Evolutionary conservation across 2,113 vertebrate genomes (phyloP), one percentile per base, ranked within the genome.

Genomic region (Mastomys natalensis): DNA sequence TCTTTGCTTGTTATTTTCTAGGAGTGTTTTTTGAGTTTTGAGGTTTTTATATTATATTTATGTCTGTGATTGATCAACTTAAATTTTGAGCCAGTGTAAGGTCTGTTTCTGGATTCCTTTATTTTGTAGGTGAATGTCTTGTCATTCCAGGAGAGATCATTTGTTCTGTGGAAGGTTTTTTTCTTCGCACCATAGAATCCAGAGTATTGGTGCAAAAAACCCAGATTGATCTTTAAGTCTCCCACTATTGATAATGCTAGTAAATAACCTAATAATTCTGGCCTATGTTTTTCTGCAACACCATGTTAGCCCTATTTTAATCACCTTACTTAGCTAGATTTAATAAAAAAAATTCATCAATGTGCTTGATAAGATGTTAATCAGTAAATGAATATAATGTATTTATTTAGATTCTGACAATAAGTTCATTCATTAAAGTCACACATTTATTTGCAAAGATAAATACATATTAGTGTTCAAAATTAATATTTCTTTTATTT

Each of bases 361-460:
- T 53, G 0, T 55, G 11, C 55, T 95, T 97, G 26, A 58, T 66
- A 45, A 26, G 60, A 9, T n/a, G 62, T 13, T 45, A 24, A 22
- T 1, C 60, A 55, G 64, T 31, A 68, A 48, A 10, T 60, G 66
- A 76, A 77, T 76, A 85, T 66, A 84, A 48, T 73, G 0, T 13
- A 24, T 31, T 92, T 87, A 85, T 88, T 97, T 55, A 31, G 40
- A 64, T 92, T 9, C 86, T 40, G 60, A 55, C 45, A 93, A 17
- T 62, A 86, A 86, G 10, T 15, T 94, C 5, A 80, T 4, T 93
- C 0, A 51, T 66, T 12, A 86, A 76, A 90, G 8, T 77, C 8
- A n/a, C 51, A 73, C 10, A 73, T 80, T 31, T 87, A 51, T 86
- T 91, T 94, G 29, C 29, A 4, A 91, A 60, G 76, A 88, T 13